Evolutionary conservation across 2,888 invertebrate genomes (phyloP).

Genomic region (Platerodrilus igneus): DNA sequence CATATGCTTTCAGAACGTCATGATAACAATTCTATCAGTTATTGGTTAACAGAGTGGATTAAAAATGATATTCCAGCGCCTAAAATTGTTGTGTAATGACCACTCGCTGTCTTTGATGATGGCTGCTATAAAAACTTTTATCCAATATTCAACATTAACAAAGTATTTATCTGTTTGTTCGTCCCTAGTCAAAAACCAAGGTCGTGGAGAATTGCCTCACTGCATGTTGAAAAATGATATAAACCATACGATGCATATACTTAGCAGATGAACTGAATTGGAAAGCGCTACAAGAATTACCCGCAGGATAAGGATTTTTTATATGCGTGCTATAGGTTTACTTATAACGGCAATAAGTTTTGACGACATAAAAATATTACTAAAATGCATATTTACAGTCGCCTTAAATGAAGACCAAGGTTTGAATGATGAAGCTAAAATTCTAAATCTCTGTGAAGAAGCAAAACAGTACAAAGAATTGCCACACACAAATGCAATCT

Average conservation of each 20-base stretch:
- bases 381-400: slow-evolving; percentile 3
- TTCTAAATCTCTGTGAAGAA: neutral
- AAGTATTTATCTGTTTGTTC: slow-evolving; percentile 7
- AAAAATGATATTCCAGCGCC: slow-evolving; percentile 6
- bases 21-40: slow-evolving; percentile 6
- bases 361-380: slow-evolving; percentile 2
- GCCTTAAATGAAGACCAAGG: neutral
- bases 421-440: neutral
- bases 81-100: slow-evolving; percentile 7
- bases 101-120: slow-evolving; percentile 8
- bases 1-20: slow-evolving; percentile 6
- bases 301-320: neutral
- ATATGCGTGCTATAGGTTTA: neutral
- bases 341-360: neutral
- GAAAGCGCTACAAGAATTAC: neutral
- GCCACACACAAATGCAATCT: too few relatives aligned
- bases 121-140: slow-evolving; percentile 3
- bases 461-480: too few relatives aligned
- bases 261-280: slow-evolving; percentile 4
- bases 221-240: slow-evolving; percentile 6
- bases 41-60: slow-evolving; percentile 7
- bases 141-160: slow-evolving; percentile 2
- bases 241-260: slow-evolving; percentile 1
- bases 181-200: neutral
- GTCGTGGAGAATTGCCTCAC: neutral